Percentiles rank a stretch among this genome's conserved stretches.
Conservation (phyloP, 2,797 vertebrate genomes). For the Lophotriccus pileatus region DNA sequence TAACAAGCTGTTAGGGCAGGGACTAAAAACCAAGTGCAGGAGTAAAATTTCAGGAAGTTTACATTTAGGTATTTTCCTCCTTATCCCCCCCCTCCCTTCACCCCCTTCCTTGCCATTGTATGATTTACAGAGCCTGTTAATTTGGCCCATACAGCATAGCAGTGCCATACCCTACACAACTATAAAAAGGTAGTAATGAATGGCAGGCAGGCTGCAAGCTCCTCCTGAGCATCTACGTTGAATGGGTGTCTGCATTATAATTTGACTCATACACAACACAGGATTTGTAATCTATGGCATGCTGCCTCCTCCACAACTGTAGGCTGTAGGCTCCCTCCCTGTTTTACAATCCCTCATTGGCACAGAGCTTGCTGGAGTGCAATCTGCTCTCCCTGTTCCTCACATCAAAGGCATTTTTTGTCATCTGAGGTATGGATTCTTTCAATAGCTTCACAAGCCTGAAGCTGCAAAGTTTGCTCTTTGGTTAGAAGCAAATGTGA, state of each 20-base stretch:
- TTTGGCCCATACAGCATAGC: background rate
- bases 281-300: background rate
- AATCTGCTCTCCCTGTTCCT: background rate
- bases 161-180: background rate
- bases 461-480: background rate
- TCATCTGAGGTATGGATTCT: background rate
- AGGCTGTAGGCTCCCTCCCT: background rate
- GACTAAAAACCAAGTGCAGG: background rate
- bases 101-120: background rate
- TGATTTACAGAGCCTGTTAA: background rate
- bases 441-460: slow-evolving; percentile 6
- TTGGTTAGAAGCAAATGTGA: background rate
- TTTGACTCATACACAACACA: background rate
- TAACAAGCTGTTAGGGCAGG: background rate
- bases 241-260: background rate
- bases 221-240: background rate
- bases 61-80: background rate
- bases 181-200: background rate
- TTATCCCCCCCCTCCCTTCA: background rate
- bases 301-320: background rate
- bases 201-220: background rate
- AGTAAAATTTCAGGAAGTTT: background rate
- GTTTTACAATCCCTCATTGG: background rate
- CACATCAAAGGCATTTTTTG: background rate
- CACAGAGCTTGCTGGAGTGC: background rate